Conservation (phyloP, 2,888 invertebrate species). For the Altica lythri region DNA sequence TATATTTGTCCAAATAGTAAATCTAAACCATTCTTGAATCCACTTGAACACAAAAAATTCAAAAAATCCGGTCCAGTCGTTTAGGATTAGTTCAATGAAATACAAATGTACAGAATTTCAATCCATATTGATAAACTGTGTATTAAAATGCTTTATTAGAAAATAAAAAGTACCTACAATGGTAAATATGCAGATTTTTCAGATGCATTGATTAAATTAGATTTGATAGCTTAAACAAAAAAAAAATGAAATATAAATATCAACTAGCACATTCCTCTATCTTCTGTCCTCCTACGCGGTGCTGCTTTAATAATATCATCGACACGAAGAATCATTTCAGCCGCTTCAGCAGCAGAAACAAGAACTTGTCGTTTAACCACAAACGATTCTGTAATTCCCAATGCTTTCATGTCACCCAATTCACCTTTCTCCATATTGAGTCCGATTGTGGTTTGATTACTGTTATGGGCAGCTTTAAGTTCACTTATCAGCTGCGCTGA, state of each 20-base stretch:
- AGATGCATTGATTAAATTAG: slow-evolving; percentile 26
- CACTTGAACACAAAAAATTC: no score
- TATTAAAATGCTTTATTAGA: slow-evolving; percentile 26
- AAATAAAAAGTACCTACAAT: slow-evolving; percentile 28
- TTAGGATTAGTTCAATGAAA: no score
- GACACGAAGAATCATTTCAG: slow-evolving; percentile 98
- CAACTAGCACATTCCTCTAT: slow-evolving; percentile 79
- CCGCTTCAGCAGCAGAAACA: slow-evolving; percentile 93
- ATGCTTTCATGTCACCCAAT: slow-evolving; percentile 85
- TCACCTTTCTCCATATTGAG: slow-evolving; percentile 89
- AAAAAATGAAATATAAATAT: slow-evolving; percentile 14
- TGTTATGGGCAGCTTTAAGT: slow-evolving; percentile 85
- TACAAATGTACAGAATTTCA: no score
- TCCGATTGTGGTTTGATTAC: slow-evolving; percentile 74
- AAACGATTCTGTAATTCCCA: slow-evolving; percentile 96
- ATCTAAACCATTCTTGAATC: no score
- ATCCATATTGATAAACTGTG: no score
- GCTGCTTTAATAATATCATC: slow-evolving; percentile 95
- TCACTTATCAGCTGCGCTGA: slow-evolving; percentile 93
- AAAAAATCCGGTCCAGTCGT: no score
- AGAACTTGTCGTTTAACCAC: slow-evolving; percentile 96
- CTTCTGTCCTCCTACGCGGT: slow-evolving; percentile 84
- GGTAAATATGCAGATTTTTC: slow-evolving; percentile 25
- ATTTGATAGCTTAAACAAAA: slow-evolving; percentile 30
- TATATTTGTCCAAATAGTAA: no score